A percentile compares a stretch with the other conserved stretches of the same genome.
These are phyloP conservation scores for Passerculus sandwichensis DNA, from an alignment of 2,797 vertebrate genomes.

Conservation along the genomic window DNA sequence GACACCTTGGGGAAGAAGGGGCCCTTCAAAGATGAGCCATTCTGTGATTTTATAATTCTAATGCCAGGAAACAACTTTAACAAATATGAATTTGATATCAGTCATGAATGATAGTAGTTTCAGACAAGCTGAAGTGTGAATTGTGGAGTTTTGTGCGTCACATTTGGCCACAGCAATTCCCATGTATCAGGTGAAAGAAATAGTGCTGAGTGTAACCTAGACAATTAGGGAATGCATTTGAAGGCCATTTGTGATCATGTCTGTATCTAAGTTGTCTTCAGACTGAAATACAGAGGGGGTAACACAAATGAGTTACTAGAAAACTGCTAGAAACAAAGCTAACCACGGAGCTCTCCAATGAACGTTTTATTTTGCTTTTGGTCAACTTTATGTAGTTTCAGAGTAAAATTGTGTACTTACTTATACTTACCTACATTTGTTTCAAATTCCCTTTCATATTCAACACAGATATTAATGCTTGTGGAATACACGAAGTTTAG, in stretches of 20 bases:
- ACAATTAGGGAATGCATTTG: not conserved
- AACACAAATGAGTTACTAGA: not conserved
- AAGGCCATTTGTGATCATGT: not conserved
- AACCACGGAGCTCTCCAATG: not conserved
- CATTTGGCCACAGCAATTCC: not conserved
- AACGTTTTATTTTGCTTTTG: not conserved
- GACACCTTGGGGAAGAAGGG: not conserved
- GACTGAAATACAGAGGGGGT: not conserved
- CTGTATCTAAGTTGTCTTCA: not conserved
- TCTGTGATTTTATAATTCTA: not conserved
- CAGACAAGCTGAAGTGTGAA: not conserved
- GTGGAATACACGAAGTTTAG: not conserved
- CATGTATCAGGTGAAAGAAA: not conserved
- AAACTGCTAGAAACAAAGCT: not conserved
- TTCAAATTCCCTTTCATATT: not conserved
- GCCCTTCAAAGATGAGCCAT: not conserved
- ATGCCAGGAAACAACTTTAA: not conserved
- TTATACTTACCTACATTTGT: not conserved
- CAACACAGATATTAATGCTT: not conserved
- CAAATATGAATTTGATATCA: not conserved
- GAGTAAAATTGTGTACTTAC: not conserved
- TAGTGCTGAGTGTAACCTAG: not conserved
- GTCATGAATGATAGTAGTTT: not conserved
- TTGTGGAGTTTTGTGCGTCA: accelerated
- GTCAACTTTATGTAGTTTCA: not conserved